phyloP scores from a whole-genome alignment of 2,113 vertebrate species.

The Gopherus evgoodei region DNA sequence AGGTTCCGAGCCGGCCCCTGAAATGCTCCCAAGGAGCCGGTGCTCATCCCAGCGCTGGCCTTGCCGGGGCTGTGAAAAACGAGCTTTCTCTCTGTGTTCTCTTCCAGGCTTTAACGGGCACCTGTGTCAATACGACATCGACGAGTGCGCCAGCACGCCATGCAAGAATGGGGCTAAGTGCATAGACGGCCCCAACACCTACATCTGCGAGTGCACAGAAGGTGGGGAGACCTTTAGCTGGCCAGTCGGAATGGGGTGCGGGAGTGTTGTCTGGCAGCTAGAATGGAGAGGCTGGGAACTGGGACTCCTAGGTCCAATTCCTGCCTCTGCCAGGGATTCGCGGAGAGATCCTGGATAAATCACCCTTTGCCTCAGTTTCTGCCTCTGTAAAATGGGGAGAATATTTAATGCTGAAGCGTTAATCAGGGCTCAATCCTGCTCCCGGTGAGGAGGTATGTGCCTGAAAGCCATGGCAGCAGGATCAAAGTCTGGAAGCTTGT shows the following conservation, averaged over 20 bases:
- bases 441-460: neutral
- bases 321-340: neutral
- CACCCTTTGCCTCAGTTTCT: neutral
- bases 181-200: slow-evolving; percentile 92
- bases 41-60: too few relatives aligned
- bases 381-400: too few relatives aligned
- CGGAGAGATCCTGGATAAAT: neutral
- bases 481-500: neutral
- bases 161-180: slow-evolving; percentile 95
- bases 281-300: neutral
- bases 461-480: neutral
- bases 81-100: neutral
- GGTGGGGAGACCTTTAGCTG: slow-evolving; percentile 74
- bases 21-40: neutral
- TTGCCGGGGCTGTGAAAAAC: fast-evolving
- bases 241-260: fast-evolving
- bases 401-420: neutral
- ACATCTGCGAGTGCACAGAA: slow-evolving; percentile 94
- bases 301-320: neutral
- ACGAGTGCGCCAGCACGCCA: slow-evolving; percentile 96
- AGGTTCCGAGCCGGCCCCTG: neutral
- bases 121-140: slow-evolving; percentile 91
- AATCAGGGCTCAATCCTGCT: neutral
- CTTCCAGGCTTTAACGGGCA: slow-evolving; percentile 89
- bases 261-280: neutral